Percentiles rank a stretch among this genome's conserved stretches.
Conservation (phyloP, 2,888 invertebrate genomes). For the Agrilus biguttatus region DNA sequence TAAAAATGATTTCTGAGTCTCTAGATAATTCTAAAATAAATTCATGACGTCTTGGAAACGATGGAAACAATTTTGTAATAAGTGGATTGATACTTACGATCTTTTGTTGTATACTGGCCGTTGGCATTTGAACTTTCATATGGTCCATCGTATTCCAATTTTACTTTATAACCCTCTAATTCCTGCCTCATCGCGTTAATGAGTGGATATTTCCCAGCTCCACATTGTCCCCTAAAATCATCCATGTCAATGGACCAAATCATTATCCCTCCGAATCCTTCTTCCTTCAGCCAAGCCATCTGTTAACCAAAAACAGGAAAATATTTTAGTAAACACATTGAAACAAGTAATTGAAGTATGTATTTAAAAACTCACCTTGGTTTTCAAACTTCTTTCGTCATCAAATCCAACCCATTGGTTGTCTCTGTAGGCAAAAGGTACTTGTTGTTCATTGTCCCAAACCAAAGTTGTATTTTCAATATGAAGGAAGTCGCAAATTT, state of each 20-base stretch:
- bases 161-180: constrained; percentile 66
- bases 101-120: constrained; percentile 75
- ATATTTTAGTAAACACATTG: not conserved
- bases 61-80: too few species aligned
- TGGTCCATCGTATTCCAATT: constrained; percentile 72
- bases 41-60: too few species aligned
- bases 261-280: constrained; percentile 92
- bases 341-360: not conserved
- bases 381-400: constrained; percentile 80
- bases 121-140: constrained; percentile 57
- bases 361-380: constrained; percentile 49
- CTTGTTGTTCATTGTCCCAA: constrained; percentile 93
- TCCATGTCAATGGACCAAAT: constrained; percentile 96
- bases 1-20: too few species aligned
- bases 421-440: constrained; percentile 82
- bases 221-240: constrained; percentile 83
- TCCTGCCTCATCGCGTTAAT: constrained; percentile 78
- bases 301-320: constrained; percentile 23
- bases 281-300: constrained; percentile 89
- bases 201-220: constrained; percentile 79
- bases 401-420: constrained; percentile 94
- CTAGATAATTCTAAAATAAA: too few species aligned
- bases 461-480: constrained; percentile 83
- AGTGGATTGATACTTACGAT: constrained; percentile 77
- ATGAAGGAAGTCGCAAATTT: constrained; percentile 83